These are phyloP conservation scores for Drosophila asahinai DNA, from an alignment of 1,140 invertebrate species.

Conservation along the genomic window DNA sequence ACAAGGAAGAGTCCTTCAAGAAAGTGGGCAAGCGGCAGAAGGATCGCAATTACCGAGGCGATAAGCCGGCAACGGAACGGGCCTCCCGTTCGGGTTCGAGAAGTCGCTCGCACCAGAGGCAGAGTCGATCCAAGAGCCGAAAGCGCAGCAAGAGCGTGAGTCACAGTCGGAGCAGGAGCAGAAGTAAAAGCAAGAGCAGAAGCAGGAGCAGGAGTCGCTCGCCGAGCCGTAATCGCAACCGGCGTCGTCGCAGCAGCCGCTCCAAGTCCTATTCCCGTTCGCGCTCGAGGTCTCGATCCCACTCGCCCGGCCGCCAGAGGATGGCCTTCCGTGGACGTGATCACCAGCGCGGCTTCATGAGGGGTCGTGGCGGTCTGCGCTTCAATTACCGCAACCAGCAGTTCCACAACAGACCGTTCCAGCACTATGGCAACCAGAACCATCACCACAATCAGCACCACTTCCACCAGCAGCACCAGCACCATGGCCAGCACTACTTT, in stretches of 20 bases:
- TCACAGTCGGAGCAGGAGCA: slow-evolving; percentile 18
- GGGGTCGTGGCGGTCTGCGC: slow-evolving; percentile 49
- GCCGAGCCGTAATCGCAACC: slow-evolving; percentile 45
- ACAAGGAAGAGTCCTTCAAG: slow-evolving; percentile 89
- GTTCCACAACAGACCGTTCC: slow-evolving; percentile 52
- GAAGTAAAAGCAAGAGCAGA: slow-evolving; percentile 20
- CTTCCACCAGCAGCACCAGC: slow-evolving; percentile 18
- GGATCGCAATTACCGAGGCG: slow-evolving; percentile 92
- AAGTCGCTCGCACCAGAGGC: slow-evolving; percentile 9
- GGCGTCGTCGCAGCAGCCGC: slow-evolving; percentile 51
- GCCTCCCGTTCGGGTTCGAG: slow-evolving; percentile 4
- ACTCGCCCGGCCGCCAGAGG: slow-evolving; percentile 33
- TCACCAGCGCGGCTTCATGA: slow-evolving; percentile 19
- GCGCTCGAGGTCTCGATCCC: slow-evolving; percentile 40
- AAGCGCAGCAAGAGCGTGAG: slow-evolving; percentile 25
- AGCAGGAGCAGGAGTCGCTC: slow-evolving; percentile 30
- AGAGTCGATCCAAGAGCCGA: slow-evolving; percentile 10
- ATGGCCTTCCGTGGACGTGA: slow-evolving; percentile 43
- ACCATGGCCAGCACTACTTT: slow-evolving; percentile 33
- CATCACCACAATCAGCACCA: slow-evolving; percentile 16
- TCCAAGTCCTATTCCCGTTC: slow-evolving; percentile 64
- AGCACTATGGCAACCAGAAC: slow-evolving; percentile 28
- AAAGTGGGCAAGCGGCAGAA: slow-evolving; percentile 92
- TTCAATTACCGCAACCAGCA: slow-evolving; percentile 63
- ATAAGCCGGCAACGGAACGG: slow-evolving; percentile 75